Percentiles rank a stretch among this genome's conserved stretches.
Conservation (phyloP, 2,888 invertebrate species). For the Caenorhabditis sulstoni region DNA sequence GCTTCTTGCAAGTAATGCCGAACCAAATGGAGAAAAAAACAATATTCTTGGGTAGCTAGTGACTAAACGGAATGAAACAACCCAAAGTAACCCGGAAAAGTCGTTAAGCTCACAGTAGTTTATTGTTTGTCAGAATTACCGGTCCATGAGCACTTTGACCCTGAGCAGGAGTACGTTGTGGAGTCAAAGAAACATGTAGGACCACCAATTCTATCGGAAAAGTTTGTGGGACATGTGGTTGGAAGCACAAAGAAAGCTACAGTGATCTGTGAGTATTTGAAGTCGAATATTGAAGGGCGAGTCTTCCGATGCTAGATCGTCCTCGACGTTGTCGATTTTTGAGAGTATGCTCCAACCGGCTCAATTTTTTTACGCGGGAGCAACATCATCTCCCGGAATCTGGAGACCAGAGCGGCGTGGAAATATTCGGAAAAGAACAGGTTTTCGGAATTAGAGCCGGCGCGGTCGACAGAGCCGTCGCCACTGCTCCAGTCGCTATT, state of each 20-base stretch:
- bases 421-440: slow-evolving; percentile 51
- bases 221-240: not conserved
- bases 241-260: slow-evolving; percentile 22
- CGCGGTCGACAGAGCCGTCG: slow-evolving; percentile 69
- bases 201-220: not conserved
- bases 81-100: no score
- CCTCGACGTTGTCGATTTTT: slow-evolving; percentile 9
- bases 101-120: no score
- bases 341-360: slow-evolving; percentile 14
- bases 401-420: slow-evolving; percentile 41
- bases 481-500: slow-evolving; percentile 68
- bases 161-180: slow-evolving; percentile 13
- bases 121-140: no score
- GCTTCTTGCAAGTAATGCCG: no score
- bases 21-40: no score
- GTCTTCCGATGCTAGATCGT: not conserved
- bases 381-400: slow-evolving; percentile 44
- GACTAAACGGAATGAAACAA: no score
- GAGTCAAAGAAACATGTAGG: slow-evolving; percentile 3
- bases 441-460: slow-evolving; percentile 62
- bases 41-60: no score
- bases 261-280: not conserved
- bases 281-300: not conserved
- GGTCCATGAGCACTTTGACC: slow-evolving; percentile 21
- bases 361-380: slow-evolving; percentile 17